A percentile compares a stretch with the other conserved stretches of the same genome.
These are phyloP conservation scores for Eugnorisma glareosa DNA, from an alignment of 2,888 invertebrate genomes.

Conservation along the genomic window DNA sequence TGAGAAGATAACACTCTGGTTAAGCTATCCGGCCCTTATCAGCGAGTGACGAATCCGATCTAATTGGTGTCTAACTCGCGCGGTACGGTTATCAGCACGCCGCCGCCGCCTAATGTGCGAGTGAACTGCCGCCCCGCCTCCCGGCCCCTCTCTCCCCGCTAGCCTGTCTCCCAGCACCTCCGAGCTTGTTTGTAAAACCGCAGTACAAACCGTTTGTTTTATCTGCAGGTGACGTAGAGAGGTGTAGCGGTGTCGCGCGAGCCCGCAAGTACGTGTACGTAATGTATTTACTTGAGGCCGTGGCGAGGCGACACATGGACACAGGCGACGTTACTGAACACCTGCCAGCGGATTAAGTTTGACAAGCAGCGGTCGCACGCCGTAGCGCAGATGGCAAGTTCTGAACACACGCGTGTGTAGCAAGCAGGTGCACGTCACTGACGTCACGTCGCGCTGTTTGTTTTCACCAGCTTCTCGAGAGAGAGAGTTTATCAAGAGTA, in stretches of 20 bases:
- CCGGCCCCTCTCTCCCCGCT: too few species aligned
- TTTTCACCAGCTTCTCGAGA: background rate
- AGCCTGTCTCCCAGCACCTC: background rate
- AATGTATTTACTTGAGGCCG: slow-evolving; percentile 18
- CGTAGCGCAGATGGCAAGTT: background rate
- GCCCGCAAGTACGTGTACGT: background rate
- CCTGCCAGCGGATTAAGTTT: slow-evolving; percentile 18
- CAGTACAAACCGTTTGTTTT: slow-evolving; percentile 9
- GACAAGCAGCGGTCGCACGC: background rate
- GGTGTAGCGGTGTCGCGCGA: background rate
- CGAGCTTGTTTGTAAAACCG: background rate
- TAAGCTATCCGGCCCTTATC: slow-evolving; percentile 31
- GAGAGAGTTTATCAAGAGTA: background rate
- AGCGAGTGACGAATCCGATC: slow-evolving; percentile 23
- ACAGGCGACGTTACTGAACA: background rate
- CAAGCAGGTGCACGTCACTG: background rate
- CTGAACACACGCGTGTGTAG: background rate
- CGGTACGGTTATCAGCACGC: slow-evolving; percentile 7
- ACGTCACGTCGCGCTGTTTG: background rate
- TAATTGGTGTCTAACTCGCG: slow-evolving; percentile 34
- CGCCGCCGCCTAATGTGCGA: slow-evolving; percentile 24
- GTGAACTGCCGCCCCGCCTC: background rate
- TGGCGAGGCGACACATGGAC: background rate
- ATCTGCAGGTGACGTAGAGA: slow-evolving; percentile 13
- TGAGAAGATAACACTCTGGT: slow-evolving; percentile 22